Evolutionary conservation across 2,797 vertebrate genomes (phyloP).

Genomic region (Tolypeutes matacus): DNA sequence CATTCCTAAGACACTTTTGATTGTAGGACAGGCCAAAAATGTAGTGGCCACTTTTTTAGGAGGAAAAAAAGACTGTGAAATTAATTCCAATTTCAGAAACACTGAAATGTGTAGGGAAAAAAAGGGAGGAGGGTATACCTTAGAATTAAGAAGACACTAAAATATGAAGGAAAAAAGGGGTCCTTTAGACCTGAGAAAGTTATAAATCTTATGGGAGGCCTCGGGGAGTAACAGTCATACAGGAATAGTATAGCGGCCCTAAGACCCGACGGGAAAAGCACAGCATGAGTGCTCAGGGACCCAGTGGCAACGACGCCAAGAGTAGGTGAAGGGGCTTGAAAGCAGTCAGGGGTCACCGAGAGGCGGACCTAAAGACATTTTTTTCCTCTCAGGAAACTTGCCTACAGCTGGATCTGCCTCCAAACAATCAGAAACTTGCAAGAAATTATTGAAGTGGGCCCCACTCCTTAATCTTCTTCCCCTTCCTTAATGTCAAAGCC

Average conservation of each 20-base stretch:
- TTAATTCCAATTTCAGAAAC: slow-evolving; percentile 60
- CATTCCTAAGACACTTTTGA: slow-evolving; percentile 48
- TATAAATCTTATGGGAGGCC: background rate
- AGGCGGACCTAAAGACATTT: background rate
- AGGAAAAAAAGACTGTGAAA: background rate
- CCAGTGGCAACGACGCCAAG: background rate
- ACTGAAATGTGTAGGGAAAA: background rate
- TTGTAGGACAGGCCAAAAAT: slow-evolving; percentile 27
- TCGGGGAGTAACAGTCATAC: background rate
- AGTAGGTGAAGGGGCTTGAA: background rate
- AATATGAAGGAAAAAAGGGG: background rate
- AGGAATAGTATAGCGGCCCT: background rate
- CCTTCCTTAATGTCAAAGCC: slow-evolving; percentile 31
- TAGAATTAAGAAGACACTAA: slow-evolving; percentile 30
- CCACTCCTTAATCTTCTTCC: slow-evolving; percentile 10
- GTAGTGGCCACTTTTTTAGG: slow-evolving; percentile 28
- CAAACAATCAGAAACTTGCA: slow-evolving; percentile 33
- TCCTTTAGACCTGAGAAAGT: slow-evolving; percentile 38
- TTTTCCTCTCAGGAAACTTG: background rate
- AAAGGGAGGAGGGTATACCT: background rate
- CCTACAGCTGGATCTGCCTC: background rate
- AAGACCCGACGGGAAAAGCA: background rate
- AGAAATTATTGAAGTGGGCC: background rate
- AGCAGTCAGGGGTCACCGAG: background rate
- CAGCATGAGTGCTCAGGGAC: background rate